phyloP scores from a whole-genome alignment of 2,113 vertebrate species.

The Cavia aperea region DNA sequence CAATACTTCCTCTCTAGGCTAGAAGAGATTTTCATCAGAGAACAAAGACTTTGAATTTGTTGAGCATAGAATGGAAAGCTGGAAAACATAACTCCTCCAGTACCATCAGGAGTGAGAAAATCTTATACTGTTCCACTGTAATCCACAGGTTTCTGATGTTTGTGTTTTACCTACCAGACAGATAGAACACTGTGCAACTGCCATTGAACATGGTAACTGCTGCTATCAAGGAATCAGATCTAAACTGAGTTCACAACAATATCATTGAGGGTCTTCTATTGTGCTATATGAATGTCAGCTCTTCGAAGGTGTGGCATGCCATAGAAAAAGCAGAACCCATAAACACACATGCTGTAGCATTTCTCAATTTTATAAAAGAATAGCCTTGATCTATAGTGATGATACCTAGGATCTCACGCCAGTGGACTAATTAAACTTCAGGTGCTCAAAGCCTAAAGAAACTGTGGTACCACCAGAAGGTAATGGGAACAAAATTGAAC shows the following conservation, averaged over 20 bases:
- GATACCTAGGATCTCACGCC: not conserved
- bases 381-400: not conserved
- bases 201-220: no score
- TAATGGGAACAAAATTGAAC: not conserved
- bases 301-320: not conserved
- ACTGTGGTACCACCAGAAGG: not conserved
- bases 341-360: not conserved
- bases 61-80: not conserved
- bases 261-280: not conserved
- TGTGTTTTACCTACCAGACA: not conserved
- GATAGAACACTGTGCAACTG: not conserved
- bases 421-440: not conserved
- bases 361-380: not conserved
- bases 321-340: not conserved
- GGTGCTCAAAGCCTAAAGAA: not conserved
- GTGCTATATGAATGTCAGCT: not conserved
- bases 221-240: not conserved
- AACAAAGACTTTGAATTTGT: conserved; percentile 30
- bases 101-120: not conserved
- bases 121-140: not conserved
- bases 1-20: conserved; percentile 1
- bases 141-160: not conserved
- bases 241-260: not conserved
- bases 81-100: not conserved
- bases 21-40: not conserved